A percentile compares a stretch with the other conserved stretches of the same genome.
Evolutionary conservation across 2,113 vertebrate genomes (phyloP).

Genomic region (Illadopsis cleaveri): DNA sequence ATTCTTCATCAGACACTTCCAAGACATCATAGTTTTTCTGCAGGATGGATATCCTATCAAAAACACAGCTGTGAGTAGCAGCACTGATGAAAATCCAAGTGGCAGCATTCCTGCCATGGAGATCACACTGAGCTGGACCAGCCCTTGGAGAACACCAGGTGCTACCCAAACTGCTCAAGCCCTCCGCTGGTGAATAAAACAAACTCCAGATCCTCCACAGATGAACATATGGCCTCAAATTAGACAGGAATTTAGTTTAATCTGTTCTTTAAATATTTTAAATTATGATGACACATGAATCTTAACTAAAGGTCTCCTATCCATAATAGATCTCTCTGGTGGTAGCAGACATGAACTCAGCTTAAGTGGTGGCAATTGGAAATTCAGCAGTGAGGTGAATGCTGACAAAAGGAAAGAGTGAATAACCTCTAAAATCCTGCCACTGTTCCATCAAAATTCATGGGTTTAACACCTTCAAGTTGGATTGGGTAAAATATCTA

Average conservation of each 20-base stretch:
- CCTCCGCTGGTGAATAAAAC: not conserved
- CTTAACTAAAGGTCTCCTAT: not conserved
- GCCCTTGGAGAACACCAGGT: not conserved
- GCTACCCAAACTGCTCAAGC: not conserved
- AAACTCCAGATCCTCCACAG: slow-evolving; percentile 9
- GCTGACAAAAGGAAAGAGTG: not conserved
- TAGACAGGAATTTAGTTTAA: not conserved
- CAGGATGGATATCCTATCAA: not conserved
- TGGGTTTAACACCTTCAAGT: not conserved
- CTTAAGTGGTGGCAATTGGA: not conserved
- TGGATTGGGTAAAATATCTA: not conserved
- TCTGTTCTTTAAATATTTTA: slow-evolving; percentile 19
- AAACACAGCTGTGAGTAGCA: not conserved
- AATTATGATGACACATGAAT: not conserved
- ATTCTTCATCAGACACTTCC: not conserved
- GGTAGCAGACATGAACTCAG: not conserved
- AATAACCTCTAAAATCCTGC: not conserved
- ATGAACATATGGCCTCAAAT: slow-evolving; percentile 13
- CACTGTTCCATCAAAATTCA: not conserved
- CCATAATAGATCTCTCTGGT: not conserved
- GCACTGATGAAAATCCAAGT: not conserved
- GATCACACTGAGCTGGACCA: not conserved
- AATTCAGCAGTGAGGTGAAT: not conserved
- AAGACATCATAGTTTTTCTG: not conserved
- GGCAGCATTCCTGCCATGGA: not conserved